Evolutionary conservation across 2,113 vertebrate genomes (phyloP).

Genomic region (Hippolais icterina): DNA sequence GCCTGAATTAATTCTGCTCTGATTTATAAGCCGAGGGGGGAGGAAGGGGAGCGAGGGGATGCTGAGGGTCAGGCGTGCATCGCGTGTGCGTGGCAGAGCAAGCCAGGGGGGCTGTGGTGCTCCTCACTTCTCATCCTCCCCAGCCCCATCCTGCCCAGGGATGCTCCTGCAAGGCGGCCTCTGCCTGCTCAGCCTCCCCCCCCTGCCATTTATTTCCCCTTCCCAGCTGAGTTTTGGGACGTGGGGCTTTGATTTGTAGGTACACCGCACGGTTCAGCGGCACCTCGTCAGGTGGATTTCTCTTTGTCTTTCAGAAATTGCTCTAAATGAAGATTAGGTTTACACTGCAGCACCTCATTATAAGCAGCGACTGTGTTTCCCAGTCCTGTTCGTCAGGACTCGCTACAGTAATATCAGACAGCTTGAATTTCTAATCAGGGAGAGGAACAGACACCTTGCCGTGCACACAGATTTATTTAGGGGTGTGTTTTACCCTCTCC

Average conservation of each 20-base stretch:
- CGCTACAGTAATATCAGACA: background rate
- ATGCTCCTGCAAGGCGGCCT: background rate
- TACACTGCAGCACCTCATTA: background rate
- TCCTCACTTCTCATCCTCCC: background rate
- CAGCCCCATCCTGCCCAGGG: background rate
- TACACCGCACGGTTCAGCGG: rapidly evolving
- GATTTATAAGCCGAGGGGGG: slow-evolving; percentile 35
- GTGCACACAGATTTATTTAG: background rate
- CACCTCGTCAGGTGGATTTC: background rate
- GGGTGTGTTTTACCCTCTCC: background rate
- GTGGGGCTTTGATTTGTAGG: background rate
- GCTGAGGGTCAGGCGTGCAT: slow-evolving; percentile 37
- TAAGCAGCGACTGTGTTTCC: slow-evolving; percentile 10
- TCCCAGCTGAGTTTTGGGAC: background rate
- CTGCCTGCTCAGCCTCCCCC: background rate
- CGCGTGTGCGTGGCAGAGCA: rapidly evolving
- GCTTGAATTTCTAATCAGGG: background rate
- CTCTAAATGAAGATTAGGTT: background rate
- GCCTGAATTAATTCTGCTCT: slow-evolving; percentile 68
- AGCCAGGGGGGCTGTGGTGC: background rate
- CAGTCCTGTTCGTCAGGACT: background rate
- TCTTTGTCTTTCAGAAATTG: slow-evolving; percentile 32
- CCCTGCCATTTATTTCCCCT: background rate
- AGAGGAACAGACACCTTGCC: background rate
- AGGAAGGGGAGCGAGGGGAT: background rate